Percentiles rank a stretch among this genome's conserved stretches.
phyloP scores from a whole-genome alignment of 2,888 invertebrate genomes.

The Eupithecia pulchellata region DNA sequence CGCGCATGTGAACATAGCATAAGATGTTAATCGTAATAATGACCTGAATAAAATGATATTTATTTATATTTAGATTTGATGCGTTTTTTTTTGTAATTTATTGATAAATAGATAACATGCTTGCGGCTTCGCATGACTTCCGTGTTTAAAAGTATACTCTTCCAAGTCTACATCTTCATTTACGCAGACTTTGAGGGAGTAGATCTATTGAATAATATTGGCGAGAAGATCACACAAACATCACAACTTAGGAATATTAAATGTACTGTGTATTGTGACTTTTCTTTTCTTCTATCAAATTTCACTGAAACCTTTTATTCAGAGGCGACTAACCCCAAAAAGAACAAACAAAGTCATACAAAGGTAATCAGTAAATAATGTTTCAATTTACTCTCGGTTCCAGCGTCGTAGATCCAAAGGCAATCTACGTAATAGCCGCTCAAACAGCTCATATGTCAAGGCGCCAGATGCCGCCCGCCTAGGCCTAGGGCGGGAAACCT shows the following conservation, averaged over 20 bases:
- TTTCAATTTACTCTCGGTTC: constrained; percentile 34
- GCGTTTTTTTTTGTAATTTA: too few species aligned
- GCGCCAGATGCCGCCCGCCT: constrained; percentile 39
- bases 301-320: neutral
- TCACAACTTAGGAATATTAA: neutral
- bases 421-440: constrained; percentile 48
- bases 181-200: too few species aligned
- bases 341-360: constrained; percentile 14
- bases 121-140: too few species aligned
- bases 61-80: too few species aligned
- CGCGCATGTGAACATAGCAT: too few species aligned
- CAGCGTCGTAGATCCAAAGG: constrained; percentile 23
- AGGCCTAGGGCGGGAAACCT: constrained; percentile 4
- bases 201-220: too few species aligned
- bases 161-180: too few species aligned
- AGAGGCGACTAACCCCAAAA: neutral
- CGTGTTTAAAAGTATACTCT: too few species aligned
- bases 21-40: too few species aligned
- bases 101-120: too few species aligned
- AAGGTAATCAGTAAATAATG: constrained; percentile 30
- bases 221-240: neutral
- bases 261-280: too few species aligned
- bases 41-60: too few species aligned
- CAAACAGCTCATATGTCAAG: constrained; percentile 45
- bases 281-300: neutral